Evolutionary conservation across 2,113 vertebrate genomes (phyloP), one percentile per base, ranked within the genome.

Genomic region (Agelaius phoeniceus): DNA sequence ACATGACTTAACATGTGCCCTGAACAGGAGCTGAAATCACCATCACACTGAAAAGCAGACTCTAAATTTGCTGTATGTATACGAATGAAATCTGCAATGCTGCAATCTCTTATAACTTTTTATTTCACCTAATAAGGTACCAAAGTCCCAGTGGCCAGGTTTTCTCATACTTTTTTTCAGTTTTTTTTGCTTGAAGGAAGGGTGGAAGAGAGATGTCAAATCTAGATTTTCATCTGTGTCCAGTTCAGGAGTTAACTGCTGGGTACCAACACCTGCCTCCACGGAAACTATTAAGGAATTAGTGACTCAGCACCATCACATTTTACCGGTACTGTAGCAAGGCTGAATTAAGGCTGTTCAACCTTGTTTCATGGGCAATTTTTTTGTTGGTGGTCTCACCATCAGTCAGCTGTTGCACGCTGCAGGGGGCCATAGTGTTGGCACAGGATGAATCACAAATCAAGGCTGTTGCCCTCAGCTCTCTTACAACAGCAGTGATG

Each of bases 391-490:
- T 51, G 63, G 57, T 51, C 43, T 81, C 63, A 77, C 59, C 39
- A 87, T 18, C 55, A 77, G 63, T 12, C 46, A 86, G 73, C 73
- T 92, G 84, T 89, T 55, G 69, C 52, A 62, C 33, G 35, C 61
- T 76, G 62, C 67, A 85, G 35, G 31, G 67, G 55, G 26, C 23
- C 51, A 80, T 0, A 24, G 23, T 6, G 35, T 37, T 86, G 72
- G 75, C 59, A 89, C 46, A 86, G 65, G 94, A 88, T 57, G 17
- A 92, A 85, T 68, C n/a, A 65, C 78, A 92, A 62, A 83, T 62
- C 63, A 76, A 69, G 54, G 41, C 54, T 73, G n/a, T 8, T 85
- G 49, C 49, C 28, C 21, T 35, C 3, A 8, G 67, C 62, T 61
- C 43, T 46, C 74, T 55, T 33, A 82, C 7, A 74, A 49, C 39